A percentile compares a stretch with the other conserved stretches of the same genome.
phyloP scores from a whole-genome alignment of 2,797 vertebrate species.

The Oophaga sylvatica region DNA sequence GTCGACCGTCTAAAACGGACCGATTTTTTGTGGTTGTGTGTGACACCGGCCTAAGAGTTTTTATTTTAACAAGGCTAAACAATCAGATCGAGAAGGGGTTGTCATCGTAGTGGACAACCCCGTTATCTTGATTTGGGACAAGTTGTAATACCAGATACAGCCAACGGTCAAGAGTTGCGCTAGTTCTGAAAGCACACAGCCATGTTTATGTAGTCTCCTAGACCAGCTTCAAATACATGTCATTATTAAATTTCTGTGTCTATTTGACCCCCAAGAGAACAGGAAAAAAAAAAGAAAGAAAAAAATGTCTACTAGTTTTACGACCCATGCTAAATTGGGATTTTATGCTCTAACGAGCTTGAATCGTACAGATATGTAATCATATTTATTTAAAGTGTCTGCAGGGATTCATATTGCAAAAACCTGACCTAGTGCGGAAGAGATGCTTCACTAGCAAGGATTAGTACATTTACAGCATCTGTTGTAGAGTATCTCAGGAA shows the following conservation, averaged over 20 bases:
- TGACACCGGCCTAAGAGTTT: too few relatives aligned
- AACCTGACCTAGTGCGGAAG: conserved; percentile 3
- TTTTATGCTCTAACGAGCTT: conserved; percentile 4
- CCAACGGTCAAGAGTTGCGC: too few relatives aligned
- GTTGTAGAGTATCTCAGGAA: background rate
- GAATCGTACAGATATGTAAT: background rate
- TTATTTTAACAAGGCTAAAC: too few relatives aligned
- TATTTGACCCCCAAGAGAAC: background rate
- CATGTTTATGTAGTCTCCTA: background rate
- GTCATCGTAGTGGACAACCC: too few relatives aligned
- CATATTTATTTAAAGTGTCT: conserved; percentile 25
- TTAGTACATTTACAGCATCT: too few relatives aligned
- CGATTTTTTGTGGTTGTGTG: too few relatives aligned
- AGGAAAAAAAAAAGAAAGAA: background rate
- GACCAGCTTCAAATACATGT: background rate
- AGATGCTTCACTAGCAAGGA: background rate
- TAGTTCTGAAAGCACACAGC: background rate
- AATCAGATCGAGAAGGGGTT: too few relatives aligned
- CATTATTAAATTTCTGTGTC: background rate
- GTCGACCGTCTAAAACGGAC: too few relatives aligned
- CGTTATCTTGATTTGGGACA: background rate
- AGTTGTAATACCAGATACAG: background rate
- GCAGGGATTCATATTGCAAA: background rate
- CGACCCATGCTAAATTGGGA: conserved; percentile 9
- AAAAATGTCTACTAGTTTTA: background rate